Conservation (phyloP, 2,113 vertebrate genomes). For the Zosterops hypoxanthus region DNA sequence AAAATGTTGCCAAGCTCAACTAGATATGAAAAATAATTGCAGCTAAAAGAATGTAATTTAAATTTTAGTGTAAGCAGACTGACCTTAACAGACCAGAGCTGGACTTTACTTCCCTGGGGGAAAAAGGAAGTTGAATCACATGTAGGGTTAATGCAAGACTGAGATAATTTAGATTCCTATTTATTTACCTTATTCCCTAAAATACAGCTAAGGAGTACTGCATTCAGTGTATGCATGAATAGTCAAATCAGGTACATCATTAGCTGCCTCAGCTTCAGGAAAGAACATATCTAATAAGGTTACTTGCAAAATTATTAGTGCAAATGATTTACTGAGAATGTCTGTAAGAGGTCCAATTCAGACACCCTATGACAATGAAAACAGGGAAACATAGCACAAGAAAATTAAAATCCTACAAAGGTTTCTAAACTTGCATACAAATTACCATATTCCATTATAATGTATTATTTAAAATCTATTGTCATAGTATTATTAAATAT, state of each 20-base stretch:
- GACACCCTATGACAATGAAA: slow-evolving; percentile 6
- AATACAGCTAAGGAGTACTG: not conserved
- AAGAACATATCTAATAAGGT: slow-evolving; percentile 2
- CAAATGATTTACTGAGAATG: slow-evolving; percentile 15
- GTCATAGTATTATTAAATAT: slow-evolving; percentile 6
- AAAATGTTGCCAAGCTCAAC: not conserved
- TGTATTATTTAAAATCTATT: slow-evolving; percentile 14
- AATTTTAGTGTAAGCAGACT: not conserved
- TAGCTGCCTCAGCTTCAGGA: not conserved
- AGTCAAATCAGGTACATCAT: slow-evolving; percentile 4
- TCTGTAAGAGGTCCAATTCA: slow-evolving; percentile 10
- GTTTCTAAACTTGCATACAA: slow-evolving; percentile 24
- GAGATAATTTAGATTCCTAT: not conserved
- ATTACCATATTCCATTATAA: slow-evolving; percentile 27
- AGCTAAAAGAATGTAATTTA: not conserved
- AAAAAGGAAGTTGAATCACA: not conserved
- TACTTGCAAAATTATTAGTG: slow-evolving; percentile 23
- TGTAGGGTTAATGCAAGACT: not conserved
- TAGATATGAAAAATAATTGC: not conserved
- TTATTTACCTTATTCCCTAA: not conserved
- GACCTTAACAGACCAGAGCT: not conserved
- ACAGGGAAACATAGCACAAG: not conserved
- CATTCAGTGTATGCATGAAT: not conserved
- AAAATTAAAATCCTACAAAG: slow-evolving; percentile 45
- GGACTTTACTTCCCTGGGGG: not conserved